Evolutionary conservation across 2,113 vertebrate species (phyloP).

Genomic region (Atractosteus spatula): DNA sequence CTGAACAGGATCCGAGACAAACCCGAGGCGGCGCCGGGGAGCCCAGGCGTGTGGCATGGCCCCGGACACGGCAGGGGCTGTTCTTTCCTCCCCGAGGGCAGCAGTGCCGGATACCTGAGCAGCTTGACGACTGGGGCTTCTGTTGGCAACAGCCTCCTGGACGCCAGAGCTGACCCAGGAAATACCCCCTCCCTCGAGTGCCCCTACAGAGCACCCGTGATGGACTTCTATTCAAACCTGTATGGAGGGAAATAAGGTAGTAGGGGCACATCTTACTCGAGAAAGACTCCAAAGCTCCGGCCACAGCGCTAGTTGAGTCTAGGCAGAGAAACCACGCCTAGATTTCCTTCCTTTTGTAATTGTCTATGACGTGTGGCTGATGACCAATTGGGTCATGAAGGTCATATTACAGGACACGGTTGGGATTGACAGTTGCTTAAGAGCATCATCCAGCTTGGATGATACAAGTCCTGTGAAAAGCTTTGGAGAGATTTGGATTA

Average conservation of each 20-base stretch:
- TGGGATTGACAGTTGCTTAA: too few species aligned
- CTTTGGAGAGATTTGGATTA: too few species aligned
- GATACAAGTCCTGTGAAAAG: too few species aligned
- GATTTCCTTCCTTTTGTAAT: too few species aligned
- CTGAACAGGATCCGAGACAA: conserved; percentile 27
- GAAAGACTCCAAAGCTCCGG: too few species aligned
- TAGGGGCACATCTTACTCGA: neutral
- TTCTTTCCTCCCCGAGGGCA: conserved; percentile 18
- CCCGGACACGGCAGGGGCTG: conserved; percentile 11
- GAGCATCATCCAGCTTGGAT: too few species aligned
- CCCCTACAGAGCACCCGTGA: conserved; percentile 7
- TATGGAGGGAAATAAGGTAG: conserved; percentile 1
- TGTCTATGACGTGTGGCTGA: too few species aligned
- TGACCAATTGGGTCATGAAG: too few species aligned
- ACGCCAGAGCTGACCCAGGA: neutral
- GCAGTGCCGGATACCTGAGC: conserved; percentile 12
- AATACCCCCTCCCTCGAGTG: neutral
- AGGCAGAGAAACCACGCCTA: too few species aligned
- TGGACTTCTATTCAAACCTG: conserved; percentile 2
- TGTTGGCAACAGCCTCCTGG: conserved; percentile 1
- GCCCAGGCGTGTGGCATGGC: conserved; percentile 24
- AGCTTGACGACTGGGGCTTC: neutral
- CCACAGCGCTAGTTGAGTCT: too few species aligned
- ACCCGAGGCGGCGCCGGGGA: neutral
- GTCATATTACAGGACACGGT: too few species aligned